These are phyloP conservation scores for Poeciliopsis gracilis DNA, from an alignment of 2,797 vertebrate species.

Conservation along the genomic window DNA sequence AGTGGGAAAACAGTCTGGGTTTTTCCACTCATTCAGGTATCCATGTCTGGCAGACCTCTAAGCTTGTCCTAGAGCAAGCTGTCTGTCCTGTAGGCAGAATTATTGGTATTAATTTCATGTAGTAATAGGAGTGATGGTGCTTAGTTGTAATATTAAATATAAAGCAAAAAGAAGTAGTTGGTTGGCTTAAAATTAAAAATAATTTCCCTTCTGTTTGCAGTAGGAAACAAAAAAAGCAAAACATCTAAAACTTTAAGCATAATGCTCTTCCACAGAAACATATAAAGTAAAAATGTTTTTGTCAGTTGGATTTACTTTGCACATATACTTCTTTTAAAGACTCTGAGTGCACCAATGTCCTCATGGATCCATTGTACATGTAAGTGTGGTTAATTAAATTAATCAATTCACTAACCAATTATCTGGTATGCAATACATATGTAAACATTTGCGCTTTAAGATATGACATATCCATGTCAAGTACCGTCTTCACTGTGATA, in stretches of 20 bases:
- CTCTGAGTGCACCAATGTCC: not conserved
- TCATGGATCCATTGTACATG: too few species aligned
- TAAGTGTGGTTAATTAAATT: too few species aligned
- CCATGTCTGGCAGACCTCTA: constrained; percentile 11
- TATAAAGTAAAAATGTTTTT: not conserved
- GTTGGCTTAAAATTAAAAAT: not conserved
- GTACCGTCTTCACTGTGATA: not conserved
- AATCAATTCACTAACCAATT: not conserved
- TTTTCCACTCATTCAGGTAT: not conserved
- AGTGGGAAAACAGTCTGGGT: constrained; percentile 48
- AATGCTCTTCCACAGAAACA: not conserved
- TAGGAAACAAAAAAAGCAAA: not conserved
- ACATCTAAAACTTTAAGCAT: not conserved
- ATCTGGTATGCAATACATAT: not conserved
- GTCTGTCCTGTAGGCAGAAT: not conserved
- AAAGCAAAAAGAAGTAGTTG: not conserved
- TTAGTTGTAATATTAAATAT: not conserved
- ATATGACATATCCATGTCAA: not conserved
- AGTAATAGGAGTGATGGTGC: not conserved
- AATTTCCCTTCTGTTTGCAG: not conserved
- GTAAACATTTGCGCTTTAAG: not conserved
- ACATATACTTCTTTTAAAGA: not conserved
- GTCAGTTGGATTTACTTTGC: not conserved
- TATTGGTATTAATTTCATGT: not conserved
- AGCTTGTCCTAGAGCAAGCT: constrained; percentile 14